Base-by-base conservation (phyloP, 2,797 vertebrate species). In the Lycodopsis pacificus region DNA sequence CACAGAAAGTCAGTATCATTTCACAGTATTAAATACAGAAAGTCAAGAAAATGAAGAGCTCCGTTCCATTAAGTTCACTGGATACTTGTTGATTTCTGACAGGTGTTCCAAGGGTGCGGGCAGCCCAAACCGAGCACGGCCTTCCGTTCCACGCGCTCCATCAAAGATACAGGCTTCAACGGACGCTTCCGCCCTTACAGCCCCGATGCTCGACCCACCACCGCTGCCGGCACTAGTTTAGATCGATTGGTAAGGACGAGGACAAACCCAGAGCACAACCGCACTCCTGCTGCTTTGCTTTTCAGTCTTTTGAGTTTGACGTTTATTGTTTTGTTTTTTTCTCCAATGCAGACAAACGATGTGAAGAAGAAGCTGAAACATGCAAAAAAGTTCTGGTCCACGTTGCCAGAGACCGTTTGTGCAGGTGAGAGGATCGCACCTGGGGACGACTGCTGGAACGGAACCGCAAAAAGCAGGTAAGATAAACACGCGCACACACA, bases 301-400 rank as follows among this genome's bases (percentile, higher is more conserved):
- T 40, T 4, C 7, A 15, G 2, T 34, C 5, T 15, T 30, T 15
- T 20, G 36, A 22, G 15, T 56, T 34, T 79, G 5, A 72, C 5
- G 40, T 36, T 38, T 11, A 32, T 5, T 32, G 30, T 32, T 19
- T 36, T n/a, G 1, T 4, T 25, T 20, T 2, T 56, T 56, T 9
- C 34, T 53, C 7, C 32, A 36, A 1, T 71, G 76, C 79, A 99
- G 98, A 97, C 97, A 71, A 95, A 76, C 11, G 98, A 99, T 73
- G 98, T 99, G 78, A 99, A 98, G 92, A 98, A 97, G 91, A 99
- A 97, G 89, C 91, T 99, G 86, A 99, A 97, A 86, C 95, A 96
- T n/a, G 97, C 96, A 51, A 99, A 98, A 91, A 99, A 98, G 90
- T 99, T 99, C 93, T 99, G 98, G 98, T 99, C 98, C 15, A 97